These are phyloP conservation scores for Epizoanthus illoricatus DNA, from an alignment of 92 coral and sea anemone genomes.

Conservation along the genomic window DNA sequence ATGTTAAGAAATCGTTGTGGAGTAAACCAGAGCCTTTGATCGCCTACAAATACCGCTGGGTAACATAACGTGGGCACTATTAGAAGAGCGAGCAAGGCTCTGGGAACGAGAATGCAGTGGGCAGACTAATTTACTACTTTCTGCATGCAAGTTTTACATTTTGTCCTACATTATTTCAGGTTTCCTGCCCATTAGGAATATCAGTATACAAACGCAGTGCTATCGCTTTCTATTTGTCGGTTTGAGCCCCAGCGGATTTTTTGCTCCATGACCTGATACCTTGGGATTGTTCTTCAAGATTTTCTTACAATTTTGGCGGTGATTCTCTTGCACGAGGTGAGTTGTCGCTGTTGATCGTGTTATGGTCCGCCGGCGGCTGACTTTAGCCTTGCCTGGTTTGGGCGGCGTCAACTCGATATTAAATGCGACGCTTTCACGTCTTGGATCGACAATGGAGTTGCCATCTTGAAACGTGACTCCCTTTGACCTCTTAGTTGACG, in stretches of 20 bases:
- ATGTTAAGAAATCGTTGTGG: too few relatives aligned
- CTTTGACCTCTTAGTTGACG: conserved; percentile 41
- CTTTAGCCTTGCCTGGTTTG: conserved; percentile 48
- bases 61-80: too few relatives aligned
- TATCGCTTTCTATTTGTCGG: conserved; percentile 47
- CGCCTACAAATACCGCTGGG: too few relatives aligned
- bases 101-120: too few relatives aligned
- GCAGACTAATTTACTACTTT: too few relatives aligned
- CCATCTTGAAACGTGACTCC: conserved; percentile 7
- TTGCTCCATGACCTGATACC: conserved; percentile 21
- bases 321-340: conserved; percentile 51
- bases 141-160: too few relatives aligned
- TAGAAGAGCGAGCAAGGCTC: too few relatives aligned
- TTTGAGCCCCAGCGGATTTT: conserved; percentile 61
- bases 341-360: conserved; percentile 73
- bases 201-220: too few relatives aligned
- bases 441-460: conserved; percentile 24
- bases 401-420: conserved; percentile 83
- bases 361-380: conserved; percentile 73
- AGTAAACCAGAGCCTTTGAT: too few relatives aligned
- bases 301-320: conserved; percentile 51
- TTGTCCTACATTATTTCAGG: too few relatives aligned
- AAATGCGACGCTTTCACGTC: conserved; percentile 77
- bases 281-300: conserved; percentile 49
- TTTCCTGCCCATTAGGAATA: too few relatives aligned